Percentiles rank a stretch among this genome's conserved stretches.
These are phyloP conservation scores for Alosa sapidissima DNA, from an alignment of 2,797 vertebrate species.

Conservation along the genomic window DNA sequence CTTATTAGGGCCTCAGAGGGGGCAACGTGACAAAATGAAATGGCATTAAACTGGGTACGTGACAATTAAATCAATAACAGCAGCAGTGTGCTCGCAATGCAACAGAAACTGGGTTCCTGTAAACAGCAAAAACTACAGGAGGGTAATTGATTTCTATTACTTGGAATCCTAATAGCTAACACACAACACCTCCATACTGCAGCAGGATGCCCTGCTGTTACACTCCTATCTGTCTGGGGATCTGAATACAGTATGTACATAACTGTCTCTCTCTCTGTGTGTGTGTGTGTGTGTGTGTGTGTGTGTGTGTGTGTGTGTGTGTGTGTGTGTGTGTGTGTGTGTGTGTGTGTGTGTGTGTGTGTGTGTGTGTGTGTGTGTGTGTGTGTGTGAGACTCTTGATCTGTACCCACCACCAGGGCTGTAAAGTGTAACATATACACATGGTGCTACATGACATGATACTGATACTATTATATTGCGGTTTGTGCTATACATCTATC, in stretches of 20 bases:
- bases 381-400: neutral
- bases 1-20: conserved; percentile 39
- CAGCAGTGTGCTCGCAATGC: conserved; percentile 6
- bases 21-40: conserved; percentile 39
- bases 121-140: conserved; percentile 50
- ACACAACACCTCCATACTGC: neutral
- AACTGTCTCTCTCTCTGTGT: neutral
- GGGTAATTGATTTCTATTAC: conserved; percentile 52
- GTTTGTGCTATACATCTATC: no score
- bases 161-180: conserved; percentile 23
- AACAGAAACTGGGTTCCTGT: conserved; percentile 39
- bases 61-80: conserved; percentile 51
- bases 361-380: neutral
- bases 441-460: no score
- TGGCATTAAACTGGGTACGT: conserved; percentile 27
- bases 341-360: neutral
- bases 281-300: neutral
- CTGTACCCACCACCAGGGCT: neutral
- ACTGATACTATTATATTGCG: no score
- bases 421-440: no score
- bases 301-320: conserved; percentile 27
- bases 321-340: conserved; percentile 7
- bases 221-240: neutral
- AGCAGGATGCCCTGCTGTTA: neutral
- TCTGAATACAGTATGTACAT: neutral